Evolutionary conservation across 53 echinoderm and acorn worm genomes (phyloP).

Genomic region (Mesocentrotus franciscanus): DNA sequence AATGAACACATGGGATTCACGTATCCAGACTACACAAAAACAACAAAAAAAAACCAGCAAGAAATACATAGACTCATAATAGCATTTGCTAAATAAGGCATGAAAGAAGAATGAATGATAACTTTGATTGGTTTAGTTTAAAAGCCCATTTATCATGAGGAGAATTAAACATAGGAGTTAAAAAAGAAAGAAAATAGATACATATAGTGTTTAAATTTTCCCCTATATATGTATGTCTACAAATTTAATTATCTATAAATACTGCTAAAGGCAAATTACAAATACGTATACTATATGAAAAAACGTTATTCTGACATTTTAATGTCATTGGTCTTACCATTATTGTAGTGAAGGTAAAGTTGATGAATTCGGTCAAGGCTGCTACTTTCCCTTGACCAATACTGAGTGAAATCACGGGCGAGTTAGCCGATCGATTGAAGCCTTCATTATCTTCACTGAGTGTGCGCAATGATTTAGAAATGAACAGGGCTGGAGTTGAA

Average conservation of each 20-base stretch:
- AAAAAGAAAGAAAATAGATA: background rate
- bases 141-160: background rate
- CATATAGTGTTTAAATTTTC: background rate
- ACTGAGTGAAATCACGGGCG: background rate
- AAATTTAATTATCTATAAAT: too few relatives aligned
- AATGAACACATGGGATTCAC: constrained; percentile 11
- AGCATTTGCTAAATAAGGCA: background rate
- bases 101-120: too few relatives aligned
- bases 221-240: too few relatives aligned
- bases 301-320: background rate
- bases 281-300: background rate
- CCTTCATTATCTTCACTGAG: background rate
- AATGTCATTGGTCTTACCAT: background rate
- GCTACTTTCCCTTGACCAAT: background rate
- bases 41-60: background rate
- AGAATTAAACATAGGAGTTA: background rate
- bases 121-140: background rate
- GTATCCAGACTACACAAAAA: background rate
- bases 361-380: background rate
- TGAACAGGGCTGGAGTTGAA: constrained; percentile 9
- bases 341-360: constrained; percentile 17
- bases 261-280: too few relatives aligned
- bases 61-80: background rate
- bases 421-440: constrained; percentile 2
- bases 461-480: background rate